phyloP scores from a whole-genome alignment of 2,888 invertebrate species.

The Chalcis sispes region DNA sequence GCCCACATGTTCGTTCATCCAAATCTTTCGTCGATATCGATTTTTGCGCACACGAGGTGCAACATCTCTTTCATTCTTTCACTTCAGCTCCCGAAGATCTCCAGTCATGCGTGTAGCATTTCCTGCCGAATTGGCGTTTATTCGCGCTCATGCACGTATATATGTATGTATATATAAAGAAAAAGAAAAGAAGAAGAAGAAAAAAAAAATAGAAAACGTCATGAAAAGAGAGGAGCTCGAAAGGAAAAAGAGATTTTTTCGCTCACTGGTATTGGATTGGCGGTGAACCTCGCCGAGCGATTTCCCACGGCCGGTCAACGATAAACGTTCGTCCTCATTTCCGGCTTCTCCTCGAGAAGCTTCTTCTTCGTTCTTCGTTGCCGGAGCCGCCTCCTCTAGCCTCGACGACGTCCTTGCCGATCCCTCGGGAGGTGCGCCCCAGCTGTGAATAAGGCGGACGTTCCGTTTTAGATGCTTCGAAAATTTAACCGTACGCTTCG shows the following conservation, averaged over 20 bases:
- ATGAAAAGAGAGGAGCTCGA: no score
- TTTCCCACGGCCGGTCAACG: constrained; percentile 55
- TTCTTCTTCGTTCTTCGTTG: constrained; percentile 52
- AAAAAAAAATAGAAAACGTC: not conserved
- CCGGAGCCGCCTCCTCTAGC: constrained; percentile 51
- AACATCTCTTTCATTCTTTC: no score
- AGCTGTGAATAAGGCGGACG: constrained; percentile 49
- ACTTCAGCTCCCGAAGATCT: no score
- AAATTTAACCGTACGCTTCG: no score
- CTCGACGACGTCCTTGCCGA: constrained; percentile 54
- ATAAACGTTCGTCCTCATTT: constrained; percentile 62
- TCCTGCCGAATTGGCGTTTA: no score
- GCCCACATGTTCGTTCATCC: no score
- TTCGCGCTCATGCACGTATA: no score
- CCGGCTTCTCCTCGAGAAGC: constrained; percentile 60
- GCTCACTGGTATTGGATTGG: constrained; percentile 62
- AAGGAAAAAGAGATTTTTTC: not conserved
- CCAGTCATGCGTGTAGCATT: no score
- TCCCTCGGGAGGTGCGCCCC: constrained; percentile 50
- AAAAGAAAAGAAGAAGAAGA: not conserved
- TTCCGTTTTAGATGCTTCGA: no score
- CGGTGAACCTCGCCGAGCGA: no score
- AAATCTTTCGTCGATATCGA: no score
- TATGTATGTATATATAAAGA: not conserved
- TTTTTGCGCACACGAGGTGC: no score